Base-by-base conservation (phyloP, 2,113 vertebrate species). In the Nerophis ophidion region DNA sequence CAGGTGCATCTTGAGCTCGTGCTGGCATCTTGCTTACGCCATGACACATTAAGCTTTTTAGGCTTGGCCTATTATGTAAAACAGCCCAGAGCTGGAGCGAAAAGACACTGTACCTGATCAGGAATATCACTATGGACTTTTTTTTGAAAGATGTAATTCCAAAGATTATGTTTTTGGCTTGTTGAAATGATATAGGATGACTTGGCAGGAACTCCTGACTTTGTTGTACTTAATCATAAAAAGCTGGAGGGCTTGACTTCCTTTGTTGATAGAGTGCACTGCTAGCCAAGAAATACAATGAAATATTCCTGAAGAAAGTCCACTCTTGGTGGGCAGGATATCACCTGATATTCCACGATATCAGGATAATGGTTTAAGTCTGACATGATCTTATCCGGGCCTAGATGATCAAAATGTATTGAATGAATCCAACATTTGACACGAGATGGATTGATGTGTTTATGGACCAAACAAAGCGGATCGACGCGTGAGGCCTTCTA, bases 1-100 rank as follows among this genome's bases (percentile, higher is more conserved):
- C 86, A 88, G 84, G 87, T 89, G 83, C 84, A 88, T 85, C 77
- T 88, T 86, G 80, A 80, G 62, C 9, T 13, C 10, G 48, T 46
- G 82, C 82, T 77, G 84, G 67, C 63, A 44, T 49, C 77, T 70
- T 81, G 81, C 73, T 64, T 72, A 66, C 68, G 45, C 51, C 73
- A 58, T 79, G 76, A 84, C 77, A 78, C 79, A 70, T 76, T 70
- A 74, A 63, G 3, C 10, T 79, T 76, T 72, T 69, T 66, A 74
- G 71, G 54, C 70, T 65, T 7, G 10, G 66, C 65, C 65, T 70
- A 65, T 81, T 80, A 80, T 71, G 72, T 59, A 80, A 83, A 75
- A 57, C 65, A 68, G 57, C 68, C 64, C 6, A 1, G 65, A 40
- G 63, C 59, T 46, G 36, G 57, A 65, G 70, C 62, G 65, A 72